Base-by-base conservation (phyloP, 2,797 vertebrate species). In the Micromesistius poutassou region DNA sequence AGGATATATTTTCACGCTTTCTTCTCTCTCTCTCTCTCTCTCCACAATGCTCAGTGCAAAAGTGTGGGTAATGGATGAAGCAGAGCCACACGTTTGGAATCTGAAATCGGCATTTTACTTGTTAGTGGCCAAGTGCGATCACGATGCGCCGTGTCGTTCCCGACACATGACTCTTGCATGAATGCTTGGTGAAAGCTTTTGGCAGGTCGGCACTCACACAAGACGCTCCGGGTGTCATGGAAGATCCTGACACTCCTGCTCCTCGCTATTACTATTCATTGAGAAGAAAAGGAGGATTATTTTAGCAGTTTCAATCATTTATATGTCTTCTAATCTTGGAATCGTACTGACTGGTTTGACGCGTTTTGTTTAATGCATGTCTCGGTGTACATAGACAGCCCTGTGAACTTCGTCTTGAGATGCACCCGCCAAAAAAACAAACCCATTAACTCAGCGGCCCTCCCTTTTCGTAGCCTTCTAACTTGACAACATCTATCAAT, bases 231-330 rank as follows among this genome's bases (percentile, higher is more conserved):
- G 75, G 77, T 84, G 86, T 87, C 82, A 83, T 76, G 81, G 79
- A 89, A 76, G 71, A 82, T 81, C 85, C 88, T 87, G 83, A 82
- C 84, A 77, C 87, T 78, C 77, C 80, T n/a, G 16, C 55, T n/a
- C n/a, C n/a, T n/a, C 7, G 2, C 80, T 8, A n/a, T 66, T 62
- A 66, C 87, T 87, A 89, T 88, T 90, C 86, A 91, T 88, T 85
- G 62, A 78, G 82, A 84, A 79, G 87, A 86, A 79, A 77, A 77
- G 73, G 33, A 84, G 83, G 76, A 62, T 62, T 62, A n/a, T 62
- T 62, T n/a, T 10, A 62, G n/a, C 55, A 7, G 55, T 83, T 81
- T 85, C 79, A 87, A 86, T 87, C 82, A 83, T 74, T 66, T 75
- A 74, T 46, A 35, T 72, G 78, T 62, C 55, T 62, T 62, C 55